Evolutionary conservation across 2,888 invertebrate genomes (phyloP).

Genomic region (Nymphalis c-album): DNA sequence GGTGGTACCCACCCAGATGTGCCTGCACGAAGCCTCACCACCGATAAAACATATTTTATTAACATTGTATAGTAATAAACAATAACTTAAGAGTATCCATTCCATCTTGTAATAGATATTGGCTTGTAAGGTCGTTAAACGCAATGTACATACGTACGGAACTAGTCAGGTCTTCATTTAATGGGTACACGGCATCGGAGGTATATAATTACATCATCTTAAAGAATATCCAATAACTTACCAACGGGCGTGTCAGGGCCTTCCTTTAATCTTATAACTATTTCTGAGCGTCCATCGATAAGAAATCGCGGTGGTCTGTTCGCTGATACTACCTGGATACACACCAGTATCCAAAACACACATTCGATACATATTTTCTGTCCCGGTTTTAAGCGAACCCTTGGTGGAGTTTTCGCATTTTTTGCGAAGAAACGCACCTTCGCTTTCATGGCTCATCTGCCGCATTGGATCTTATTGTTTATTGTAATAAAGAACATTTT

Average conservation of each 20-base stretch:
- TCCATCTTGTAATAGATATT: slow-evolving; percentile 6
- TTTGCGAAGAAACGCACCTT: slow-evolving; percentile 48
- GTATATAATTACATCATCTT: slow-evolving; percentile 15
- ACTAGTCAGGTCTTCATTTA: slow-evolving; percentile 18
- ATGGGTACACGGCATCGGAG: background rate
- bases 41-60: no score
- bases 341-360: slow-evolving; percentile 48
- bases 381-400: slow-evolving; percentile 71
- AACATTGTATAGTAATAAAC: no score
- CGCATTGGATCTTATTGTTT: slow-evolving; percentile 54
- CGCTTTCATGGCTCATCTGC: slow-evolving; percentile 68
- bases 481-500: slow-evolving; percentile 67
- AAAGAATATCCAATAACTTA: slow-evolving; percentile 66
- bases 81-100: no score
- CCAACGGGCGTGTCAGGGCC: slow-evolving; percentile 92
- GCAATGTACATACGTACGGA: slow-evolving; percentile 8
- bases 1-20: no score
- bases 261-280: slow-evolving; percentile 93
- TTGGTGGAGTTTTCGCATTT: slow-evolving; percentile 49
- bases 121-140: slow-evolving; percentile 1
- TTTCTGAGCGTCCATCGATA: slow-evolving; percentile 94
- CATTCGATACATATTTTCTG: slow-evolving; percentile 42
- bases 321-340: slow-evolving; percentile 56
- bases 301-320: slow-evolving; percentile 94
- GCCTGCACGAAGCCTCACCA: no score